Percentiles rank a stretch among this genome's conserved stretches.
phyloP scores from a whole-genome alignment of 1,140 invertebrate species.

The Lineus longissimus region DNA sequence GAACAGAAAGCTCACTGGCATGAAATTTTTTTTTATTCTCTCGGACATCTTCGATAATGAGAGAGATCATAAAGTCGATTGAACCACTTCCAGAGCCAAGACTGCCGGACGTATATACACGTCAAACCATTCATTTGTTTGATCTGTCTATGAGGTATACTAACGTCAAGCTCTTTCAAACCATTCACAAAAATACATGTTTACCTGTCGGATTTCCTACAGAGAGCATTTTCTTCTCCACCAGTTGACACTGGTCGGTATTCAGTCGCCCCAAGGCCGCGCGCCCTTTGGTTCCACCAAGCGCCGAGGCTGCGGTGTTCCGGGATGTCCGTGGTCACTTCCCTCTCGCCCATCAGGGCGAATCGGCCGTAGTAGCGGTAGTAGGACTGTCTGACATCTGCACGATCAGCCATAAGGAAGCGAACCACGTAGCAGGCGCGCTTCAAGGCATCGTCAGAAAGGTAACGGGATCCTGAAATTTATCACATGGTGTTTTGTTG shows the following conservation, averaged over 20 bases:
- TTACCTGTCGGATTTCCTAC: conserved; percentile 22
- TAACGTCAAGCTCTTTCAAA: too few species aligned
- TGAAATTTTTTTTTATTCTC: too few species aligned
- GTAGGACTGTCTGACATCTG: conserved; percentile 26
- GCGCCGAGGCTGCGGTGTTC: conserved; percentile 26
- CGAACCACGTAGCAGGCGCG: conserved; percentile 36
- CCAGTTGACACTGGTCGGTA: conserved; percentile 24
- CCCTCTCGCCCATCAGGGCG: conserved; percentile 27
- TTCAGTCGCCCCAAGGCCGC: conserved; percentile 27
- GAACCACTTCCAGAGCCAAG: too few species aligned
- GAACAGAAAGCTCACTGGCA: too few species aligned
- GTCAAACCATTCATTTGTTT: too few species aligned
- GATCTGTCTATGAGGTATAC: too few species aligned
- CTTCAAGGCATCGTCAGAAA: conserved; percentile 31
- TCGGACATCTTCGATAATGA: too few species aligned
- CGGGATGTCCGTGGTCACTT: conserved; percentile 27
- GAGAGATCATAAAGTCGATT: too few species aligned
- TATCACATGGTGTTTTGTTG: too few species aligned
- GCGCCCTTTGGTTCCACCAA: conserved; percentile 21
- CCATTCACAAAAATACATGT: too few species aligned
- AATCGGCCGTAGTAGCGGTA: conserved; percentile 32
- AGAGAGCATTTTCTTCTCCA: conserved; percentile 33
- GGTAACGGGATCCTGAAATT: conserved; percentile 14
- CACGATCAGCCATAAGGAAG: conserved; percentile 35
- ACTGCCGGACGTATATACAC: too few species aligned